A percentile compares a stretch with the other conserved stretches of the same genome.
Evolutionary conservation across 2,113 vertebrate genomes (phyloP).

Genomic region (Mellivora capensis): DNA sequence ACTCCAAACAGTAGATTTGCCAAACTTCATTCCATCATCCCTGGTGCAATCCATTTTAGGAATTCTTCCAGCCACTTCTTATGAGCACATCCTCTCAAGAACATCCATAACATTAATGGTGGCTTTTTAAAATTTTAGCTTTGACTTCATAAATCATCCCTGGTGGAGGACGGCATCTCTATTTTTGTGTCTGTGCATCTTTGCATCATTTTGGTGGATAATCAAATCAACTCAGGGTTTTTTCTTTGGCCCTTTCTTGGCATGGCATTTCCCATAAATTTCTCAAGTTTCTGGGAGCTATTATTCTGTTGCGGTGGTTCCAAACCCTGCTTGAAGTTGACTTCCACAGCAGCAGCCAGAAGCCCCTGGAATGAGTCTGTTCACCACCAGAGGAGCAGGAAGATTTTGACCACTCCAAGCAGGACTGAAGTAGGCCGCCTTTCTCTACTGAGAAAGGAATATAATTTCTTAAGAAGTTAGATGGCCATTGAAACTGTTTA

Average conservation of each 20-base stretch:
- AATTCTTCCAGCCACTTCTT: not conserved
- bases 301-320: not conserved
- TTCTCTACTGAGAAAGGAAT: not conserved
- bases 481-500: not conserved
- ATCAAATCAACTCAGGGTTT: not conserved
- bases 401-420: not conserved
- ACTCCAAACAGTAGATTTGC: not conserved
- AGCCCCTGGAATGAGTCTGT: not conserved
- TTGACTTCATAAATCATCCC: not conserved
- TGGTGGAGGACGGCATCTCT: not conserved
- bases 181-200: not conserved
- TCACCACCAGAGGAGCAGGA: not conserved
- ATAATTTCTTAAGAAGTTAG: not conserved
- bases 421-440: not conserved
- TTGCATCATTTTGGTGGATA: not conserved
- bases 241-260: not conserved
- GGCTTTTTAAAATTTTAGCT: not conserved
- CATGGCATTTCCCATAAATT: not conserved
- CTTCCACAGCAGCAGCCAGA: not conserved
- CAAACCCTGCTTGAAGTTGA: not conserved
- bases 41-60: not conserved
- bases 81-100: not conserved
- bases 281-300: slow-evolving; percentile 18
- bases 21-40: not conserved
- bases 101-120: not conserved